Percentiles rank a stretch among this genome's conserved stretches.
Evolutionary conservation across 2,888 invertebrate genomes (phyloP).

Genomic region (Clepsis dumicolana): DNA sequence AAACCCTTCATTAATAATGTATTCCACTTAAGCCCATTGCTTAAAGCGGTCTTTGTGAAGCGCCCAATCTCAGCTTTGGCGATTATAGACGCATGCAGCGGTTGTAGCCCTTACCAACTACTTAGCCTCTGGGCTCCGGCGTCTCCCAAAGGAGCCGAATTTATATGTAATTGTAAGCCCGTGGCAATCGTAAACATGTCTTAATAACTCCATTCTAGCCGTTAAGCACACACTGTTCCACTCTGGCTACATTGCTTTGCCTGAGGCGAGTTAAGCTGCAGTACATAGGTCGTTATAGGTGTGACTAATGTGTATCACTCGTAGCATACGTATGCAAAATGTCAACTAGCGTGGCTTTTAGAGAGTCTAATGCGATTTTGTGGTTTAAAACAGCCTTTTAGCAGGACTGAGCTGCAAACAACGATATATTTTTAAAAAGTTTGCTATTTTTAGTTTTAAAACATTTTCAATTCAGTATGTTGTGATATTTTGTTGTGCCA

Average conservation of each 20-base stretch:
- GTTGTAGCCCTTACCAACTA: constrained; percentile 11
- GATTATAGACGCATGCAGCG: constrained; percentile 31
- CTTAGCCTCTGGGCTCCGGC: neutral
- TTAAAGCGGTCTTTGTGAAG: constrained; percentile 23
- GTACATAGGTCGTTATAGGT: neutral
- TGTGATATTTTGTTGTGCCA: no score
- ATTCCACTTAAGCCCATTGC: constrained; percentile 27
- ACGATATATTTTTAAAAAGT: neutral
- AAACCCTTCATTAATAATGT: constrained; percentile 31
- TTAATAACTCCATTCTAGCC: constrained; percentile 31
- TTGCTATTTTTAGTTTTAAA: neutral
- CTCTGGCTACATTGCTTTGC: constrained; percentile 14
- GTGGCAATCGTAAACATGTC: constrained; percentile 15
- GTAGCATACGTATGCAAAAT: constrained; percentile 17
- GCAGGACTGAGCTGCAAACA: neutral
- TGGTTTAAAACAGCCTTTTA: neutral
- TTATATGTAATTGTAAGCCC: constrained; percentile 4
- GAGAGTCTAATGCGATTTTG: constrained; percentile 3
- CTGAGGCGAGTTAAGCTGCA: neutral
- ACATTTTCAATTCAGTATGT: no score
- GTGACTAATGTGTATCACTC: neutral
- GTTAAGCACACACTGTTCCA: constrained; percentile 39
- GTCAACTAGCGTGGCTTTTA: neutral
- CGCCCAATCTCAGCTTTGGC: constrained; percentile 17
- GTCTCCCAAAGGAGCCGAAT: constrained; percentile 17